Evolutionary conservation across 2,113 vertebrate genomes (phyloP).

Genomic region (Phyllopteryx taeniolatus): DNA sequence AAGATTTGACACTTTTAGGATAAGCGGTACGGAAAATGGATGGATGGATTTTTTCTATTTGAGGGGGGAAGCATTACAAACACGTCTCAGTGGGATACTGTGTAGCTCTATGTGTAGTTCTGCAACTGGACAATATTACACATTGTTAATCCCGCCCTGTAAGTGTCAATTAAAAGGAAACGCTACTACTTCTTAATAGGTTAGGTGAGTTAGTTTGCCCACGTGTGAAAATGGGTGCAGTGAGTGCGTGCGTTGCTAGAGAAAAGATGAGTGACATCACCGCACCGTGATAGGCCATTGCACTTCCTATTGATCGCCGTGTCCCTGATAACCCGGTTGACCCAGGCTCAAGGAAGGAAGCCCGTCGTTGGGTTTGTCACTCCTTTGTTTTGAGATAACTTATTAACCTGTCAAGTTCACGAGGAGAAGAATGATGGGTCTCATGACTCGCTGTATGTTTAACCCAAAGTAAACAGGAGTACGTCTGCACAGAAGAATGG

Average conservation of each 20-base stretch:
- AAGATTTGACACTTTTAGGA: no score
- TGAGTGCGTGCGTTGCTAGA: background rate
- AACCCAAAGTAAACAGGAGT: slow-evolving; percentile 67
- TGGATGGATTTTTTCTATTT: no score
- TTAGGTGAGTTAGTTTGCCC: no score
- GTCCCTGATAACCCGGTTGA: slow-evolving; percentile 69
- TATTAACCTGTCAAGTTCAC: slow-evolving; percentile 72
- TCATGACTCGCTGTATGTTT: slow-evolving; percentile 60
- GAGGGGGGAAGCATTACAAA: no score
- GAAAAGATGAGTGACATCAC: slow-evolving; percentile 54
- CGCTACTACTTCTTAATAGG: no score
- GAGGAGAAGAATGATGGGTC: slow-evolving; percentile 60
- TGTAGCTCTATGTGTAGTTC: no score
- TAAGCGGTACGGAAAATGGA: no score
- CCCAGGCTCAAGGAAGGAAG: slow-evolving; percentile 62
- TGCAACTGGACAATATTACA: no score
- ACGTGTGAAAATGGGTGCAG: no score
- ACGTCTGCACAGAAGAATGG: slow-evolving; percentile 22
- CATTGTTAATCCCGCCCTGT: no score
- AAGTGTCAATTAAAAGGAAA: no score
- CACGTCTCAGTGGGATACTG: no score
- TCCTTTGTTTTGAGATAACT: slow-evolving; percentile 73
- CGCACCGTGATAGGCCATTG: slow-evolving; percentile 41
- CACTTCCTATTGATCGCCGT: slow-evolving; percentile 71
- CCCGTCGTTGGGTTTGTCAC: slow-evolving; percentile 61